Evolutionary conservation across 2,113 vertebrate genomes (phyloP), one percentile per base, ranked within the genome.

Genomic region (Chamaea fasciata): DNA sequence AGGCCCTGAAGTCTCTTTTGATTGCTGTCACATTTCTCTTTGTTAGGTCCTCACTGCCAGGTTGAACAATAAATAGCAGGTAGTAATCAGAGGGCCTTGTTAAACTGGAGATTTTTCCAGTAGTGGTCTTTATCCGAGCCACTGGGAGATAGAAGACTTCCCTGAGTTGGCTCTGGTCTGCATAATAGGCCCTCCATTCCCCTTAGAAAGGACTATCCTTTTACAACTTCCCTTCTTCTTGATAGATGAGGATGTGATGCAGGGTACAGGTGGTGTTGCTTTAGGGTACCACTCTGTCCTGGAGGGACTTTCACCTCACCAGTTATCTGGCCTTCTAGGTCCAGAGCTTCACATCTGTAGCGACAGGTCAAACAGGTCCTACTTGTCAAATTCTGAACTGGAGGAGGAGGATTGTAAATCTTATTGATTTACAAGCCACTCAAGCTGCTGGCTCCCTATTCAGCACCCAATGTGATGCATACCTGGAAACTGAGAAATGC

Each of bases 211-310:
- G 7, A 57, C 20, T 57, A 5, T 35, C 16, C 31, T 50, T 11
- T 21, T 26, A 42, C 26, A 67, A 7, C 10, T 67, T 14, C 11
- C 2, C 13, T 67, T 67, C 26, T 20, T 26, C 24, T 30, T 57
- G 35, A 35, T 28, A 41, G 7, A 30, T 47, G 21, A 42, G 24
- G 35, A 17, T 0, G 0, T 0, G 0, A 26, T 59, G 26, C 2
- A 0, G 35, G 9, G 10, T 56, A 49, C 8, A 24, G 24, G 8
- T 26, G 35, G 20, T 21, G 13, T 9, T 57, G 7, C 20, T 57
- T 50, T 31, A 50, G 31, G 62, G 67, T 26, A 35, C 13, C 13
- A 7, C 15, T 42, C 16, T 31, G 8, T 42, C 31, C 62, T 27
- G 49, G 44, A 23, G 50, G 19, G 20, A 50, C 3, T 14, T 24